Evolutionary conservation across 2,113 vertebrate species (phyloP), one percentile per base, ranked within the genome.

Genomic region (Zootoca vivipara): DNA sequence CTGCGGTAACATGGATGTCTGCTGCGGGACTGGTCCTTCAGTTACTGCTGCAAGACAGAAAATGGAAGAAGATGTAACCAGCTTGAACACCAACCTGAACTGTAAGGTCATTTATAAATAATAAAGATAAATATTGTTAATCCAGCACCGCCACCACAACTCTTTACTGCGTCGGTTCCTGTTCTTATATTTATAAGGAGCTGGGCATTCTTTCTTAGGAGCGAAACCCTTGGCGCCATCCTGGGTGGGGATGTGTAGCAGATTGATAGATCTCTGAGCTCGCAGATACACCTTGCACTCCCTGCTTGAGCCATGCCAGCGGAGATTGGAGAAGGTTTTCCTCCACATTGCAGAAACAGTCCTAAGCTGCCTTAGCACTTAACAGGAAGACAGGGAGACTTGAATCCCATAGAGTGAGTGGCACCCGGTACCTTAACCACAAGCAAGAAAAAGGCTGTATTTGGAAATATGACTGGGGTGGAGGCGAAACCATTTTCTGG

Each of bases 1-100:
- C 16, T 96, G 95, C 0, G 97, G 96, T 64, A 98, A 92, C 93
- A 98, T 82, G n/a, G 97, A 81, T 0, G 96, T 94, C 87, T 97
- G 97, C 3, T 97, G 97, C 0, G 95, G 89, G 1, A 94, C 22
- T 1, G 95, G 90, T 5, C 90, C 96, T 93, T 98, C 98, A 0
- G 58, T 94, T 8, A 97, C 96, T 0, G 97, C 98, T 97, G 92
- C 30, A 65, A 81, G 6, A 52, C 84, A 65, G 1, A 0, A 65
- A 12, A 40, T 75, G 69, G 79, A 82, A 40, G 35, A 69, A 69
- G 62, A 69, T 2, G 0, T 5, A 6, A 83, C 1, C 1, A 64
- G 6, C 5, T n/a, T 35, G 52, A 30, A 5, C 35, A 28, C 15
- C 74, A 33, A 73, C 3, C 28, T 26, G 62, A 86, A 10, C 9